Evolutionary conservation across 2,888 invertebrate genomes (phyloP).

Genomic region (Metellina segmentata): DNA sequence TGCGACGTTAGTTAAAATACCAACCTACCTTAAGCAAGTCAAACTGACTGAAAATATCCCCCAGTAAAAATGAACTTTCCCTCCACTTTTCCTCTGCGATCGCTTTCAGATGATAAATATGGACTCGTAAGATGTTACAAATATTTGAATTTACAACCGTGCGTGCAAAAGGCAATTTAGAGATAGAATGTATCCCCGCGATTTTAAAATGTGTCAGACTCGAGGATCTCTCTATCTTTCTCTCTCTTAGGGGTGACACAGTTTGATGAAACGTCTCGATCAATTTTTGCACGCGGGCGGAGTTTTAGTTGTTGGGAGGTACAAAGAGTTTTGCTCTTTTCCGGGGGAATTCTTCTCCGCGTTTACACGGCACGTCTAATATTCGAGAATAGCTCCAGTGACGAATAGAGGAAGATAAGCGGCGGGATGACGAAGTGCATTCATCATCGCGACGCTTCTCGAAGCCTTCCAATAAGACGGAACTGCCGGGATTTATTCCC

Average conservation of each 20-base stretch:
- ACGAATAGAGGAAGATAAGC: not conserved
- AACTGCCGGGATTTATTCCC: not conserved
- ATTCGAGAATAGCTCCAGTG: conserved; percentile 23
- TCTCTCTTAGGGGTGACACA: not conserved
- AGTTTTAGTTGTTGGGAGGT: not conserved
- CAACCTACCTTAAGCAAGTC: too few species aligned
- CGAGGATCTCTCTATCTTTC: not conserved
- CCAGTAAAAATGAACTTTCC: too few species aligned
- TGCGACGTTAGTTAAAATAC: too few species aligned
- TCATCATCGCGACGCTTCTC: not conserved
- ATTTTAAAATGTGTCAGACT: not conserved
- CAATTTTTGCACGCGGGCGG: not conserved
- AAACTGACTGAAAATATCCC: too few species aligned
- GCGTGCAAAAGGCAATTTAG: not conserved
- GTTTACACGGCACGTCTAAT: conserved; percentile 23
- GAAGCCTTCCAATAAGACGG: not conserved
- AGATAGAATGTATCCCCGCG: not conserved
- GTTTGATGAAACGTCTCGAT: not conserved
- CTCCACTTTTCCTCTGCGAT: too few species aligned
- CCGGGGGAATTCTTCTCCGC: conserved; percentile 17
- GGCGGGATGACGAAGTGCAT: not conserved
- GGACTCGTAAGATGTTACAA: not conserved
- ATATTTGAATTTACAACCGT: not conserved
- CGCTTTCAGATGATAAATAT: not conserved
- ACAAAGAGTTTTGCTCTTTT: not conserved